A percentile compares a stretch with the other conserved stretches of the same genome.
Conservation (phyloP, 2,888 invertebrate species). For the Erpobdella octoculata region DNA sequence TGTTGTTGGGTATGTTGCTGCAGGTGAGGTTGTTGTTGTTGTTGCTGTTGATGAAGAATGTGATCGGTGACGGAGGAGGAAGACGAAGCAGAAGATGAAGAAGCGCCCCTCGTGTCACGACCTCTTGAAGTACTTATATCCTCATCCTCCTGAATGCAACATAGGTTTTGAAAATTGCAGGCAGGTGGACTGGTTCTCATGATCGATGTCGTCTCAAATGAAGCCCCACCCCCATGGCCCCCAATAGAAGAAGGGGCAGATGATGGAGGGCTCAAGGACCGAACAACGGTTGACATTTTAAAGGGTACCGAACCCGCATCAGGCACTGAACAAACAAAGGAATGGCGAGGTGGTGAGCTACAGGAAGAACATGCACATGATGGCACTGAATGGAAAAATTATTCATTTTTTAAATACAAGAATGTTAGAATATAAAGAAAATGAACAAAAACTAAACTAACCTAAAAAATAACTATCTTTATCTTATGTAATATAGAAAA, state of each 20-base stretch:
- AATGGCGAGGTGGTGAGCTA: slow-evolving; percentile 7
- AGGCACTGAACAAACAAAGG: slow-evolving; percentile 16
- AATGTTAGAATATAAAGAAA: too few species aligned
- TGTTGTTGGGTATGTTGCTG: neutral
- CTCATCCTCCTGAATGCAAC: slow-evolving; percentile 50
- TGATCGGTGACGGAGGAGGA: neutral
- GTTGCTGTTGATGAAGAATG: slow-evolving; percentile 9
- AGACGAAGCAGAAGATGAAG: slow-evolving; percentile 3
- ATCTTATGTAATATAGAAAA: too few species aligned
- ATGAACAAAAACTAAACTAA: too few species aligned
- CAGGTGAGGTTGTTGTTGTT: neutral
- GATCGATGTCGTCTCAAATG: neutral
- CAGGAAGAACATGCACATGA: slow-evolving; percentile 11
- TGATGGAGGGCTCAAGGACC: neutral
- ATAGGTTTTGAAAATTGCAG: slow-evolving; percentile 47
- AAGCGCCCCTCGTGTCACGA: neutral
- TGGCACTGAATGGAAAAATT: neutral
- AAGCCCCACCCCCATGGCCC: neutral
- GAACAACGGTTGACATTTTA: neutral
- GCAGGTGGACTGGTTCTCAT: slow-evolving; percentile 9
- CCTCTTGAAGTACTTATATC: slow-evolving; percentile 34
- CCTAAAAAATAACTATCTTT: too few species aligned
- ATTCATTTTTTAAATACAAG: too few species aligned
- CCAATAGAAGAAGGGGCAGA: neutral
- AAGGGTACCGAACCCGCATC: neutral